These are phyloP conservation scores for Bacillus rossius DNA, from an alignment of 1,140 invertebrate genomes.

Conservation along the genomic window DNA sequence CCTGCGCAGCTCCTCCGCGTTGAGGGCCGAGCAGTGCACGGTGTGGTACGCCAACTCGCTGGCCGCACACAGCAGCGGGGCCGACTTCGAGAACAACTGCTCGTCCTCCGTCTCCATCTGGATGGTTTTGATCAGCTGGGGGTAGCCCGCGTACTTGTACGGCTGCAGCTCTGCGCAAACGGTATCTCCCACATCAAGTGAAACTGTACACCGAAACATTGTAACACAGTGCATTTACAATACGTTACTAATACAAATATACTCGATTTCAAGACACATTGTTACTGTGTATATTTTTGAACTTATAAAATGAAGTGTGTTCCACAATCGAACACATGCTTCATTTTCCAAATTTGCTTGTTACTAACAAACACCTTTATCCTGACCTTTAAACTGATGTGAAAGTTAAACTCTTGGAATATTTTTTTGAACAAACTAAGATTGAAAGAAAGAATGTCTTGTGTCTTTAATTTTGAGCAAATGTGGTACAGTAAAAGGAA, in stretches of 20 bases:
- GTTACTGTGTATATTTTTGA: not conserved
- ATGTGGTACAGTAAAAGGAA: too few species aligned
- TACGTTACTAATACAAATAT: too few species aligned
- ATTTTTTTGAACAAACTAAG: too few species aligned
- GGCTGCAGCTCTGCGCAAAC: conserved; percentile 72
- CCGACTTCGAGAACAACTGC: conserved; percentile 84
- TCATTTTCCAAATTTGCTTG: too few species aligned
- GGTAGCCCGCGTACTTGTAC: conserved; percentile 99
- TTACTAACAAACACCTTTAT: too few species aligned
- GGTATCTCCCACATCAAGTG: too few species aligned
- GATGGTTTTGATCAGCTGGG: conserved; percentile 95
- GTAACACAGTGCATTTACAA: not conserved
- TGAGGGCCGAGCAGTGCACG: conserved; percentile 92
- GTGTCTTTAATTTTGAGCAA: too few species aligned
- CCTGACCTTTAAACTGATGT: too few species aligned
- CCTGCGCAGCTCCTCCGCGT: conserved; percentile 93
- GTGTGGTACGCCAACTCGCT: conserved; percentile 95
- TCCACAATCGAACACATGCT: too few species aligned
- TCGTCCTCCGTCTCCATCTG: conserved; percentile 91
- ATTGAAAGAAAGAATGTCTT: too few species aligned
- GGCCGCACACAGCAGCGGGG: conserved; percentile 81
- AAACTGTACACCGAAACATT: not conserved
- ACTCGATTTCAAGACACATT: too few species aligned
- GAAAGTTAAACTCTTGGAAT: too few species aligned
- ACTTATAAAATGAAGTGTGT: not conserved